A percentile compares a stretch with the other conserved stretches of the same genome.
Conservation (phyloP, 1,140 invertebrate genomes). For the Brachystomella parvula region DNA sequence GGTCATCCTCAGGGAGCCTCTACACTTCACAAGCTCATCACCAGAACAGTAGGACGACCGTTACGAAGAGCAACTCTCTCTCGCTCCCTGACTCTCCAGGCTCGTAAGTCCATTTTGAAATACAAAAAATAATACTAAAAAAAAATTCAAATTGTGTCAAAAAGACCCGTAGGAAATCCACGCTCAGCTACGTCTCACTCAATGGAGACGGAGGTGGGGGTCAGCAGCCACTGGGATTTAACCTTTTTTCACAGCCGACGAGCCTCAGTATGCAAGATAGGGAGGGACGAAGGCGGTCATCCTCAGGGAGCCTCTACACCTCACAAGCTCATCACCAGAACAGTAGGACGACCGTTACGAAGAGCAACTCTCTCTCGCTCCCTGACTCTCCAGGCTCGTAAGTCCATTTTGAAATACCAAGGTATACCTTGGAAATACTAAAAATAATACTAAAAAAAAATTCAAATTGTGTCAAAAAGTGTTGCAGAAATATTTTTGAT, state of each 20-base stretch:
- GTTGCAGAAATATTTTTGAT: conserved; percentile 72
- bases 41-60: conserved; percentile 26
- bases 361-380: conserved; percentile 76
- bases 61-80: conserved; percentile 69
- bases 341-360: conserved; percentile 42
- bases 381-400: conserved; percentile 63
- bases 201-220: conserved; percentile 42
- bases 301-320: conserved; percentile 45
- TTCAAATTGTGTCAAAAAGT: too few species aligned
- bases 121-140: background rate
- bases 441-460: conserved; percentile 2
- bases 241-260: conserved; percentile 27
- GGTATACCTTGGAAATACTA: too few species aligned
- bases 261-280: conserved; percentile 42
- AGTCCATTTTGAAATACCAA: conserved; percentile 7
- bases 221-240: conserved; percentile 33
- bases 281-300: conserved; percentile 43
- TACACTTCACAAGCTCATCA: conserved; percentile 16
- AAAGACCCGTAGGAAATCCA: conserved; percentile 74
- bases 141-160: background rate
- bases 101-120: conserved; percentile 21
- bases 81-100: conserved; percentile 73
- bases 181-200: conserved; percentile 64
- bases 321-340: conserved; percentile 21
- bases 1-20: conserved; percentile 46